Evolutionary conservation across 2,888 invertebrate species (phyloP).

Genomic region (Exocentrus adspersus): DNA sequence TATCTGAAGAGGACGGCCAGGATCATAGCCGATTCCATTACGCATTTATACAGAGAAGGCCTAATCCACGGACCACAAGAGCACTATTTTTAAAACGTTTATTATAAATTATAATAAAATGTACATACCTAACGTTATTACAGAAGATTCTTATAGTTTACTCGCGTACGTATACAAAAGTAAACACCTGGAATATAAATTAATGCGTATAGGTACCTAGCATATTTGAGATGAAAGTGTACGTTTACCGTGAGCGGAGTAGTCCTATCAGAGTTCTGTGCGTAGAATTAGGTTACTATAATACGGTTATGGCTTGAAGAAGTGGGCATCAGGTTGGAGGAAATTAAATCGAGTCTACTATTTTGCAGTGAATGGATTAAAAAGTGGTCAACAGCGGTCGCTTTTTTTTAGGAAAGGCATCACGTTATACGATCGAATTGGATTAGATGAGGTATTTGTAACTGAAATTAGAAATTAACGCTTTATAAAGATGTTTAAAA

Average conservation of each 20-base stretch:
- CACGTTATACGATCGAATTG: too few species aligned
- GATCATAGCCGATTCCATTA: conserved; percentile 86
- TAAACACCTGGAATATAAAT: conserved; percentile 17
- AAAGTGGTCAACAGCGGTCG: background rate
- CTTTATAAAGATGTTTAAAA: too few species aligned
- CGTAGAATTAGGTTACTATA: conserved; percentile 29
- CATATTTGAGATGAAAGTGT: conserved; percentile 28
- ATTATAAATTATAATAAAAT: too few species aligned
- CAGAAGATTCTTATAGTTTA: too few species aligned
- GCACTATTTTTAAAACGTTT: conserved; percentile 39
- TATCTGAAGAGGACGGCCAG: conserved; percentile 81
- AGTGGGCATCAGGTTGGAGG: conserved; percentile 4
- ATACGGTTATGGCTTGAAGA: conserved; percentile 30
- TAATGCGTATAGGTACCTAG: too few species aligned
- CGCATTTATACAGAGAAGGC: conserved; percentile 75
- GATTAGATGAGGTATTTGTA: too few species aligned
- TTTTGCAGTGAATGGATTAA: background rate
- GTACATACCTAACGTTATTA: too few species aligned
- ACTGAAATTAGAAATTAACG: too few species aligned
- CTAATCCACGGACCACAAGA: conserved; percentile 63
- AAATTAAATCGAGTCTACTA: background rate
- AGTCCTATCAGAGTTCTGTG: conserved; percentile 20
- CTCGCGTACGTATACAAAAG: background rate
- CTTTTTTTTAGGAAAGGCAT: background rate
- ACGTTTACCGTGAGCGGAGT: conserved; percentile 4